Percentiles rank a stretch among this genome's conserved stretches.
Conservation (phyloP, 2,888 invertebrate species). For the Monoplex corrugatus region DNA sequence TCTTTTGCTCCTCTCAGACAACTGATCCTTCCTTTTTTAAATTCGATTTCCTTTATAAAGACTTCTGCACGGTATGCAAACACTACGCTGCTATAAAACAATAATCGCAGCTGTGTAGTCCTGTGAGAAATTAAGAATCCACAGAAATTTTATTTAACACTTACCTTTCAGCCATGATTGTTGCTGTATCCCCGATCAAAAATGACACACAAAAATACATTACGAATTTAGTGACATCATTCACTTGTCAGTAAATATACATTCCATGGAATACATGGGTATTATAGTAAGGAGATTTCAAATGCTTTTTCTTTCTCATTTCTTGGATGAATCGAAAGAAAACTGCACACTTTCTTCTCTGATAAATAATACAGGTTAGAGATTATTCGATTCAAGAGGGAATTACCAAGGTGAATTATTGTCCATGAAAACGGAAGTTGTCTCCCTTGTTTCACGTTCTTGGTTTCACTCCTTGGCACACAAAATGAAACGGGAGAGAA, state of each 20-base stretch:
- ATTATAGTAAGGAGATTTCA: neutral
- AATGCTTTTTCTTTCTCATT: neutral
- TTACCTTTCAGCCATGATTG: slow-evolving; percentile 43
- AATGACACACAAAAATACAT: slow-evolving; percentile 9
- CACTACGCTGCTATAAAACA: neutral
- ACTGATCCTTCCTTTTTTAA: no score
- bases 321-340: neutral
- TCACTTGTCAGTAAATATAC: no score
- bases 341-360: neutral
- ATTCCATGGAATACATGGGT: no score
- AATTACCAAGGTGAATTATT: neutral
- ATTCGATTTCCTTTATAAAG: neutral
- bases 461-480: no score
- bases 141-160: neutral
- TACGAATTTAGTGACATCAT: neutral
- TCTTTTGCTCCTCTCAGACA: neutral
- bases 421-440: neutral
- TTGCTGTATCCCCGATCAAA: slow-evolving; percentile 20
- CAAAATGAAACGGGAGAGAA: no score
- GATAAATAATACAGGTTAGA: neutral
- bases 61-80: neutral
- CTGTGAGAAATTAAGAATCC: no score
- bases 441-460: neutral
- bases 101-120: no score
- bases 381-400: neutral